phyloP scores from a whole-genome alignment of 2,113 vertebrate genomes.

The Meriones unguiculatus region DNA sequence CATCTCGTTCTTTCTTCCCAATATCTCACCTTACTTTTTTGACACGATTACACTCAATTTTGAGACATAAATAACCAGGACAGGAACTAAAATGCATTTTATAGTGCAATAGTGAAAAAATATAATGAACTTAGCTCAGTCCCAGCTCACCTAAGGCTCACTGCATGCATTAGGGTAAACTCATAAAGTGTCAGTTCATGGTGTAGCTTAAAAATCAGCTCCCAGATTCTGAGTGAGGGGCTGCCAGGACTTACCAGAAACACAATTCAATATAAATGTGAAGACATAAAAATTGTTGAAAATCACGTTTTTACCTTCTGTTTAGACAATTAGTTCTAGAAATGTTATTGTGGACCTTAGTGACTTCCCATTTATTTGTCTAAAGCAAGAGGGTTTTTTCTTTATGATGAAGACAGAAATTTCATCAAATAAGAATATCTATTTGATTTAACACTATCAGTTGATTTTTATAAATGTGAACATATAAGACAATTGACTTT shows the following conservation, averaged over 20 bases:
- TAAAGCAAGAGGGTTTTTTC: not conserved
- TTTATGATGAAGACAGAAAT: not conserved
- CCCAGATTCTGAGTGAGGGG: not conserved
- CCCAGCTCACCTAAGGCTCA: slow-evolving; percentile 34
- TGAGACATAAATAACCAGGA: slow-evolving; percentile 65
- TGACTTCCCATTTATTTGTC: not conserved
- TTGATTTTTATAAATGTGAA: not conserved
- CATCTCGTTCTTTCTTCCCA: slow-evolving; percentile 17
- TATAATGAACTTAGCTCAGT: slow-evolving; percentile 65
- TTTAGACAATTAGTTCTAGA: slow-evolving; percentile 30
- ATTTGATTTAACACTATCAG: not conserved
- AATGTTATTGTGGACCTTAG: not conserved
- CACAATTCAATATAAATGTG: not conserved
- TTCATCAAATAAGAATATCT: slow-evolving; percentile 14
- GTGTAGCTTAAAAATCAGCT: not conserved
- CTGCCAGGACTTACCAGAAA: not conserved
- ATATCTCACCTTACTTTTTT: slow-evolving; percentile 68
- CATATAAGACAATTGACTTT: not conserved
- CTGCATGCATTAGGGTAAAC: slow-evolving; percentile 33
- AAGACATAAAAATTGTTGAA: not conserved
- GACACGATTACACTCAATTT: slow-evolving; percentile 68
- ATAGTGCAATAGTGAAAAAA: slow-evolving; percentile 49
- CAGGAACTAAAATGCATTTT: slow-evolving; percentile 71
- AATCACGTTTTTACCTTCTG: not conserved
- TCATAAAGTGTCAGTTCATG: slow-evolving; percentile 45